Evolutionary conservation across 2,113 vertebrate genomes (phyloP), one percentile per base, ranked within the genome.

Genomic region (Oncorhynchus gorbuscha): DNA sequence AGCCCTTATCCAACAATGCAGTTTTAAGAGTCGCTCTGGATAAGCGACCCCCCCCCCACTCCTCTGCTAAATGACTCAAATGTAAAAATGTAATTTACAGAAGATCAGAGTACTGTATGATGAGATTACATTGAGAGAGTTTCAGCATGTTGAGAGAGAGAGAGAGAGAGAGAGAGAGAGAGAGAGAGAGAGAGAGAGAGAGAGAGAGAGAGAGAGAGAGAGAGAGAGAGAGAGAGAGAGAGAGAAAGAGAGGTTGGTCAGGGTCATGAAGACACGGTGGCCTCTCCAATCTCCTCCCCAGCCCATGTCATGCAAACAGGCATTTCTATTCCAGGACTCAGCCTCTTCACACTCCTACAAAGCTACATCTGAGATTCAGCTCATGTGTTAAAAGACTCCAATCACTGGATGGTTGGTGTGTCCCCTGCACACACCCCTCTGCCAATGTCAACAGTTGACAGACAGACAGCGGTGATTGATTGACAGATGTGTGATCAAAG

Each of bases 101-200:
- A 18, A 55, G 51, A 16, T 55, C 51, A 55, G 16, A 13, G 4
- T 1, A 35, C 35, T 35, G 35, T 4, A 18, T 16, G 51, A 55
- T 55, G 12, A 18, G 51, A 18, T 55, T 55, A 6, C 14, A 55
- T 4, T 18, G 51, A 55, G 24, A 13, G 9, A 16, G 7, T 20
- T 62, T n/a, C 20, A 35, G 61, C 35, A 45, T 59, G 73, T 69
- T 62, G 72, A 61, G 61, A 26, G 73, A 64, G 59, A 64, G 12
- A 45, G 35, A 22, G 62, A 65, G 22, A 28, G 28, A 49, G 32
- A 20, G 39, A 20, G 16, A 16, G 30, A 69, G 13, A 64, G 12
- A 45, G 35, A 22, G 62, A 65, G 22, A 28, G 28, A 49, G 32
- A 11, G 39, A 20, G 16, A 16, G 30, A 68, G 13, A 20, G 12